phyloP scores from a whole-genome alignment of 1,140 invertebrate genomes.

The Chrysomallon squamiferum region DNA sequence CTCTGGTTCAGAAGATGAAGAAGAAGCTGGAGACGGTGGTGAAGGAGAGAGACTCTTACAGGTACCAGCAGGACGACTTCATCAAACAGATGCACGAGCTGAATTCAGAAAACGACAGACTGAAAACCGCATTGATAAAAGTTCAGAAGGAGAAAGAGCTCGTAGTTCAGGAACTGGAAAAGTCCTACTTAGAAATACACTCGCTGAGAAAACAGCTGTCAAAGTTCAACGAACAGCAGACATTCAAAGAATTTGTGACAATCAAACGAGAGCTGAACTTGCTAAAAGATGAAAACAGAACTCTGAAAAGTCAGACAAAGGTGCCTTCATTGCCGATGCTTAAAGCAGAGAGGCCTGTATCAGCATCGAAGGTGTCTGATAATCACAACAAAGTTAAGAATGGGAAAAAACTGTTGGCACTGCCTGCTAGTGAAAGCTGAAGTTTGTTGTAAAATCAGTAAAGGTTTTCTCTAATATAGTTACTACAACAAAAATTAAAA shows the following conservation, averaged over 20 bases:
- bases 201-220: conserved; percentile 23
- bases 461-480: too few species aligned
- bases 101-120: conserved; percentile 16
- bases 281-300: conserved; percentile 45
- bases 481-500: too few species aligned
- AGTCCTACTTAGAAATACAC: conserved; percentile 23
- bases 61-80: conserved; percentile 16
- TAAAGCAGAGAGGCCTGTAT: conserved; percentile 4
- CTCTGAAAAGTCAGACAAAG: conserved; percentile 25
- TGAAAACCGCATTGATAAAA: conserved; percentile 11
- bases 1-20: conserved; percentile 27
- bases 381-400: background rate
- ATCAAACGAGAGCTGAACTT: conserved; percentile 43
- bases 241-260: conserved; percentile 48
- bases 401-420: background rate
- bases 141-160: conserved; percentile 18
- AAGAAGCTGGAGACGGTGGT: conserved; percentile 29
- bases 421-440: background rate
- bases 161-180: conserved; percentile 17
- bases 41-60: conserved; percentile 19
- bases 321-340: conserved; percentile 3
- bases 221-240: conserved; percentile 31
- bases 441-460: too few species aligned
- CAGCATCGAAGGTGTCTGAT: background rate
- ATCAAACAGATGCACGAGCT: conserved; percentile 24